Conservation (phyloP, 1,140 invertebrate species). For the Panonychus citri region DNA sequence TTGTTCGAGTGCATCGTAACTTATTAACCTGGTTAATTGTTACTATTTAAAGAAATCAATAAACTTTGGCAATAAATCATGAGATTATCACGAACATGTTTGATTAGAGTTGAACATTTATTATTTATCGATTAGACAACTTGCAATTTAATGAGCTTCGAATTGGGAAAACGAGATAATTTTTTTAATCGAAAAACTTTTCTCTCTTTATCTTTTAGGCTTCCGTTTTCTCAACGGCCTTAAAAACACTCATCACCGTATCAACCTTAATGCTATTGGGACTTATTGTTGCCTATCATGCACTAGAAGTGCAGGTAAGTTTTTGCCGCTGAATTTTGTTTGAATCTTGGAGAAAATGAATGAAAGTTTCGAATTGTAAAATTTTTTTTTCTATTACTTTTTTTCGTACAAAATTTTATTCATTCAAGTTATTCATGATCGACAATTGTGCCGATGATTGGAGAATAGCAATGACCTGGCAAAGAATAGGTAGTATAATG, state of each 20-base stretch:
- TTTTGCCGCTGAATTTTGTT: background rate
- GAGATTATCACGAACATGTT: too few relatives aligned
- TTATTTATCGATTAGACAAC: too few relatives aligned
- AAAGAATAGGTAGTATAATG: constrained; percentile 70
- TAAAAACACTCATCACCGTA: constrained; percentile 93
- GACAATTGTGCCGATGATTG: constrained; percentile 99
- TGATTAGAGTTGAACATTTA: too few relatives aligned
- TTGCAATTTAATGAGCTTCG: background rate
- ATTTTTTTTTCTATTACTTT: background rate
- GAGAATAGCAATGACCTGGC: constrained; percentile 97
- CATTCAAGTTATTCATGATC: constrained; percentile 77
- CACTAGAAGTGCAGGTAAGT: constrained; percentile 76
- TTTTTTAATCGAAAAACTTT: background rate
- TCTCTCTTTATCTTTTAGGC: constrained; percentile 34
- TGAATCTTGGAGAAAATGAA: background rate
- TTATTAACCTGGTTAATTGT: too few relatives aligned
- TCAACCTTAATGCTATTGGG: constrained; percentile 94
- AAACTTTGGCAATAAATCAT: too few relatives aligned
- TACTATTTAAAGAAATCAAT: too few relatives aligned
- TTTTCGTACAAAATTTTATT: background rate
- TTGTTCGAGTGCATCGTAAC: too few relatives aligned
- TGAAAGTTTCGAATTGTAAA: background rate
- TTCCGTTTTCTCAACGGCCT: constrained; percentile 78
- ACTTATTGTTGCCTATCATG: constrained; percentile 97
- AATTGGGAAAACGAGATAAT: background rate